phyloP scores from a whole-genome alignment of 2,113 vertebrate species.

The Saccopteryx bilineata region DNA sequence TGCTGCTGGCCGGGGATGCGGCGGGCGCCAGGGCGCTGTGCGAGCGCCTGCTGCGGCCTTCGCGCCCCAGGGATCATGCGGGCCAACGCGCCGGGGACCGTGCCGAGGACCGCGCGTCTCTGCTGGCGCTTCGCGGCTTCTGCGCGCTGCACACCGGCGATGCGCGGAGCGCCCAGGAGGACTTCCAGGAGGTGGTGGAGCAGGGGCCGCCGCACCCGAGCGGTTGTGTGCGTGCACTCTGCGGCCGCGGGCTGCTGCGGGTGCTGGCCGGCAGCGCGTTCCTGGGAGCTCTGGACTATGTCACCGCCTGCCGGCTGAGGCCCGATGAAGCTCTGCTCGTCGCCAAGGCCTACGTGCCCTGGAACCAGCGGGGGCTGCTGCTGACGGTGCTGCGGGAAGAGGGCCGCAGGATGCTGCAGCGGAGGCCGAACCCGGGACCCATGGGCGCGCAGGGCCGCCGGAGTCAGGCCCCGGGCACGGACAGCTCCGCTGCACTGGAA shows the following conservation, averaged over 20 bases:
- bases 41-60: constrained; percentile 89
- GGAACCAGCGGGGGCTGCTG: constrained; percentile 96
- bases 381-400: constrained; percentile 94
- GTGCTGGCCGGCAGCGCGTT: constrained; percentile 91
- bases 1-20: constrained; percentile 91
- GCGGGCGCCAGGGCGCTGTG: constrained; percentile 90
- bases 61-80: constrained; percentile 83
- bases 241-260: constrained; percentile 94
- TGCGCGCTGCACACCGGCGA: constrained; percentile 91
- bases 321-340: constrained; percentile 92
- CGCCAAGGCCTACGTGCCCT: constrained; percentile 94
- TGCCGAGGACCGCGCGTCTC: constrained; percentile 89
- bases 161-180: constrained; percentile 89
- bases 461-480: background rate
- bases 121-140: constrained; percentile 94
- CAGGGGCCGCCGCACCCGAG: constrained; percentile 91
- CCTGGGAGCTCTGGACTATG: constrained; percentile 94
- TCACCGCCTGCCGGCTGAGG: constrained; percentile 93
- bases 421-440: constrained; percentile 17
- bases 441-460: background rate
- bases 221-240: constrained; percentile 95
- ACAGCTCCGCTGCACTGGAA: constrained; percentile 78
- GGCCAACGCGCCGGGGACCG: constrained; percentile 89
- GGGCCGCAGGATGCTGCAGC: constrained; percentile 93
- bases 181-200: constrained; percentile 95